Base-by-base conservation (phyloP, 1,140 invertebrate species). In the Drosophila lini region DNA sequence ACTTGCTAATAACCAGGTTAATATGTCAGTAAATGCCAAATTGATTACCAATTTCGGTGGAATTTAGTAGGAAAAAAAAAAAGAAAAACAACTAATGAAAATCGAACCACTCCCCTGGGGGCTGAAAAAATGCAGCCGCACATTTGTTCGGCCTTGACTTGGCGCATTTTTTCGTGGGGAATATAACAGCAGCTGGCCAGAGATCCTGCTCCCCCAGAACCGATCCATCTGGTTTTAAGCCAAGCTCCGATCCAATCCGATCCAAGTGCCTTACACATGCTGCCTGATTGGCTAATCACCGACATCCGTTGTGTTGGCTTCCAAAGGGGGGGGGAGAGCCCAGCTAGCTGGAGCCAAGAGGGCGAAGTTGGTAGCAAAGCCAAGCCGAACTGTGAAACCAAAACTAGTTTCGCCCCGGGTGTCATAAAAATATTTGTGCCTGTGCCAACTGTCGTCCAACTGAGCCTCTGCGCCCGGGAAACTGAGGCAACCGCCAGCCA, bases 351-450 rank as follows among this genome's bases (percentile, higher is more conserved):
- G 50, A 3, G 22, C 50, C 32, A 36, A 53, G 41, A 28, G n/a
- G 15, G 41, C 32, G 28, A 31, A 13, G 41, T 11, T 38, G 62
- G 55, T 41, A 25, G 32, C 47, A 34, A 10, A 16, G 28, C 13
- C 48, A 10, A 32, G 28, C 32, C 31, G 16, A 22, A 36, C 50
- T 41, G 34, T 36, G 34, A 22, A 8, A n/a, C 16, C 31, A 6
- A 84, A 84, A 84, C 81, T 59, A 58, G 81, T 85, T 84, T 85
- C 38, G 55, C 47, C 53, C 42, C 48, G 52, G 52, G 59, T 70
- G 64, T 84, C 74, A 83, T 83, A 84, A 84, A 83, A 80, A 83
- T 83, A 83, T 60, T 77, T 83, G 74, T 52, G 74, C 48, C 77
- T 71, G 47, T 25, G 40, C 50, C 25, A 60, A 47, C 55, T 60